Conservation (phyloP, 2,888 invertebrate species). For the Pseudoips prasinana region DNA sequence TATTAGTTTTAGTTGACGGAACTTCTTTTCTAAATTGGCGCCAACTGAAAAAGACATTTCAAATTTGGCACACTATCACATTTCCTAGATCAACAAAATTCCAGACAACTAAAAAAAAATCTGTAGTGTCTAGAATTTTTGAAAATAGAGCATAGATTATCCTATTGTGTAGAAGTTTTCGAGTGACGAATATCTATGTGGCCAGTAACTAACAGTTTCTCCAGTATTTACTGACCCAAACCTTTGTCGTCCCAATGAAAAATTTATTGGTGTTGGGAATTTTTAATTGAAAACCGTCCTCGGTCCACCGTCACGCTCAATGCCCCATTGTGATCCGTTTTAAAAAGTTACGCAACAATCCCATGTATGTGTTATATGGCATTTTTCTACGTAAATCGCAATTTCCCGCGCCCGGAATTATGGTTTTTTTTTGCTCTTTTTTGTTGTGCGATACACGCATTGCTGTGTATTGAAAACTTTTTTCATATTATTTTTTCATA, state of each 20-base stretch:
- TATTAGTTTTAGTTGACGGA: too few species aligned
- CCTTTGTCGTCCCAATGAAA: conserved; percentile 34
- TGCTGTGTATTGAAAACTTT: too few species aligned
- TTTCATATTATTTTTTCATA: too few species aligned
- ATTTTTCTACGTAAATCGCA: conserved; percentile 36
- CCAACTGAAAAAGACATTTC: too few species aligned
- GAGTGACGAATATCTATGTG: too few species aligned
- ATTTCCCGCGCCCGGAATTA: conserved; percentile 35
- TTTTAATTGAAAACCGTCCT: conserved; percentile 39
- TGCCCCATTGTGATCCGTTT: conserved; percentile 42
- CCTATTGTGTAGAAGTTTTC: too few species aligned
- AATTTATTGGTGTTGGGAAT: conserved; percentile 38
- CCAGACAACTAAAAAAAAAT: too few species aligned
- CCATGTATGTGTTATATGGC: conserved; percentile 44
- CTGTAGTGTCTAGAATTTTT: too few species aligned
- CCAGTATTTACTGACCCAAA: conserved; percentile 14
- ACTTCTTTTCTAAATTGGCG: too few species aligned
- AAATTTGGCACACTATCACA: too few species aligned
- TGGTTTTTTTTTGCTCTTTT: conserved; percentile 15
- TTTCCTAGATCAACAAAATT: too few species aligned
- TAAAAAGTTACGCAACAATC: conserved; percentile 57
- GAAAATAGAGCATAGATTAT: too few species aligned
- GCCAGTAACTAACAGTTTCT: conserved; percentile 24
- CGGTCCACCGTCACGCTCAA: conserved; percentile 32
- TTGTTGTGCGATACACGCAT: conserved; percentile 15